Base-by-base conservation (phyloP, 1,140 invertebrate genomes). In the Leptinotarsa undecemlineata region DNA sequence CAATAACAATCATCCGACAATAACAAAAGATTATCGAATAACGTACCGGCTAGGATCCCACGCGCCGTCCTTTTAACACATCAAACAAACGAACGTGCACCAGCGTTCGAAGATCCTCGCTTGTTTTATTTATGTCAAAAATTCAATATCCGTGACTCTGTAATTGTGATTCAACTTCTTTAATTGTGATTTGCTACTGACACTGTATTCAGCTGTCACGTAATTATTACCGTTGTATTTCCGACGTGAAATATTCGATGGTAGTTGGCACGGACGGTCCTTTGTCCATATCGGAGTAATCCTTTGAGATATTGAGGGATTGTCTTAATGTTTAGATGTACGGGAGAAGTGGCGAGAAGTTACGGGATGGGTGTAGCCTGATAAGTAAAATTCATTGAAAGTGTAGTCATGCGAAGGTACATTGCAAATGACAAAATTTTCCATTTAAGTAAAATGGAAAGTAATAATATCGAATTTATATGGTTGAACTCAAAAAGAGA, bases 141-240 rank as follows among this genome's bases (percentile, higher is more conserved):
- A 64, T 64, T 64, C 63, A 21, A 64, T 64, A 64, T 64, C 63
- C 63, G 26, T 64, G 63, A 64, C 63, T 64, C 11, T 11, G 20
- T 64, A 33, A 64, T 64, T 64, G 63, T 64, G 63, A 64, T 64
- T 64, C 63, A 33, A 64, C 26, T 64, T 33, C 63, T 64, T 33
- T 64, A 64, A 64, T 64, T 64, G 63, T 64, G 63, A 64, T 64
- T 64, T 64, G 63, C 63, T 64, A 64, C 63, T 33, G 63, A 64
- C 63, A 64, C n/a, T 19, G 63, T 64, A 64, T 64, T 64, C 63
- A 64, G 26, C 63, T 64, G 63, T 64, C 63, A 21, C 4, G 63
- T 20, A 64, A 64, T 64, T 64, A 64, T 64, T 20, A 64, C 63
- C 21, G 20, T 64, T 26, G 21, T 64, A 64, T 13, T 64, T 64